Base-by-base conservation (phyloP, 2,797 vertebrate genomes). In the Sebastes matsubarae region DNA sequence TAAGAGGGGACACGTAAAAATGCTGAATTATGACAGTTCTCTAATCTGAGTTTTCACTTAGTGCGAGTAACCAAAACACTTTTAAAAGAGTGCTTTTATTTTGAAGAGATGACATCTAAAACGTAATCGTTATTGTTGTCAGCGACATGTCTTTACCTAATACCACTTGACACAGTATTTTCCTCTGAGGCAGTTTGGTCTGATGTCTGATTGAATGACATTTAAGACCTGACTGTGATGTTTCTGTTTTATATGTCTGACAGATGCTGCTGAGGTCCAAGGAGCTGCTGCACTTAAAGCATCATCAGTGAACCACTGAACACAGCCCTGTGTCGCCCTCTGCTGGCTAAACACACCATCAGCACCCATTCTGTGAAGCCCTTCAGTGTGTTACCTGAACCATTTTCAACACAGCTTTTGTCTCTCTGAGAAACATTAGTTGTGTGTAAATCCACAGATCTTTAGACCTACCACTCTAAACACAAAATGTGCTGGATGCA, bases 301-400 rank as follows among this genome's bases (percentile, higher is more conserved):
- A 9, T 30, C 22, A 6, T 22, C 18, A 11, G 11, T 25, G 8
- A 74, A 57, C 2, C 10, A 25, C 14, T 81, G 4, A 68, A 18
- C 2, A 6, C 59, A 59, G 63, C n/a, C 24, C 71, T 89, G 22
- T 81, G 50, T 58, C 65, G 2, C 90, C 71, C 86, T 71, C 91
- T 88, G 78, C 64, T 91, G 91, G 81, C 12, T 9, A 12, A 4
- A 68, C 4, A 50, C 30, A 30, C 24, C 38, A 54, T 5, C 20
- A 59, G 9, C 58, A 54, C 4, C 8, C 12, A 4, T 12, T 22
- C 30, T 22, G 5, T 9, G 10, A 38, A 32, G 6, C 14, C 42
- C 42, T 18, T 8, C 18, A 52, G 6, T 13, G 10, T 14, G 3
- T 72, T 14, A 36, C 24, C 14, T 20, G 24, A 70, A 52, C 4